Conservation (phyloP, 35 echinoderm and acorn worm species). For the Ophiothrix spiculata region DNA sequence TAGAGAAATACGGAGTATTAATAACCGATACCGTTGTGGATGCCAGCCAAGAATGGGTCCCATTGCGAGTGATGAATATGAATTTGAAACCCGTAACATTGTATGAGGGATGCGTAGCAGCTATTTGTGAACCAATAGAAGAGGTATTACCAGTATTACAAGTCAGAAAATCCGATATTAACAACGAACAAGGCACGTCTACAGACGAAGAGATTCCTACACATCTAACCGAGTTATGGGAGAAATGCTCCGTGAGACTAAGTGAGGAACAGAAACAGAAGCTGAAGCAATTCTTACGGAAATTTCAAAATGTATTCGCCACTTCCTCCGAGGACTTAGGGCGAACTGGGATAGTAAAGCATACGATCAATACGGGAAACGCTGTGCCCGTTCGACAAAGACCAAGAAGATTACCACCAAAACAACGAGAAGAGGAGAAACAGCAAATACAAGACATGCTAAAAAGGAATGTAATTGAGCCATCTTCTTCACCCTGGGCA, state of each 20-base stretch:
- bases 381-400: slow-evolving; percentile 22
- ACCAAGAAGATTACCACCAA: slow-evolving; percentile 35
- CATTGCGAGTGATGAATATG: not conserved
- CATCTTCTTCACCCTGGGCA: slow-evolving; percentile 38
- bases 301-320: not conserved
- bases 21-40: no score
- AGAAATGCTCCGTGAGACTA: no score
- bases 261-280: no score
- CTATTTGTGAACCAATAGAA: not conserved
- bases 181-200: not conserved
- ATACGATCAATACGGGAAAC: slow-evolving; percentile 9
- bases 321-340: not conserved
- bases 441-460: slow-evolving; percentile 47
- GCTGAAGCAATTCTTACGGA: not conserved
- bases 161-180: not conserved
- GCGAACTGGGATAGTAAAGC: not conserved
- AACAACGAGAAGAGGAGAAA: slow-evolving; percentile 43
- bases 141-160: not conserved
- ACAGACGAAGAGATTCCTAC: no score
- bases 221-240: not conserved
- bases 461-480: slow-evolving; percentile 33
- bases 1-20: no score
- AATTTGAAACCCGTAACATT: not conserved
- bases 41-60: not conserved
- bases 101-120: not conserved